Evolutionary conservation across 2,797 vertebrate genomes (phyloP), one percentile per base, ranked within the genome.

Genomic region (Petrocephalus sullivani): DNA sequence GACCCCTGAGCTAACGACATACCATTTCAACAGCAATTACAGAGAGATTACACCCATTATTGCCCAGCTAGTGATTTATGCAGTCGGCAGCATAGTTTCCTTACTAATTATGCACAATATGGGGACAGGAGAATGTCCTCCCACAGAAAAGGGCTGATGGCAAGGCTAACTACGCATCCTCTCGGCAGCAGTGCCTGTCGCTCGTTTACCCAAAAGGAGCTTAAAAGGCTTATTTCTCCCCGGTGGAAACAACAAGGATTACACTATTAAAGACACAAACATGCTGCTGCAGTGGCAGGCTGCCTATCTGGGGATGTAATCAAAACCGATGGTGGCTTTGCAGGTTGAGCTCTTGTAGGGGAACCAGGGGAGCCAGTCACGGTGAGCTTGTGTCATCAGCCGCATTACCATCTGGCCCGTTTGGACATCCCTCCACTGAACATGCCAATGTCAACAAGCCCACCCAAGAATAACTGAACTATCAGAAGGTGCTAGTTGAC

Each of bases 41-140:
- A 61, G n/a, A 60, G n/a, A 86, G 83, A 89, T 89, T 88, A 88
- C 83, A 58, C 37, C 37, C 82, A 85, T 87, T 81, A 85, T 78
- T 81, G 84, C 56, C 56, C 89, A 85, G 87, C 85, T 19, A 49
- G 86, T 83, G 87, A 89, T 89, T 87, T 85, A 85, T 89, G 64
- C n/a, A 23, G 37, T 61, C 88, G 83, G 83, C 87, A 86, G 51
- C 33, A 19, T 58, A 56, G 16, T 37, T 56, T 49, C 53, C 61
- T 49, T 75, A 21, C 23, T 88, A 89, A 88, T 89, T 88, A 89
- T 64, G 58, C 7, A 67, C 57, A 85, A 85, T 56, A 21, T 41
- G n/a, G 56, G 37, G 54, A 82, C 56, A 51, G 4, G 56, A 88
- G 56, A 23, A 84, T 9, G 49, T 87, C 67, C 87, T 87, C 87